Conservation (phyloP, 2,113 vertebrate species). For the Cricetomys ansorgei region DNA sequence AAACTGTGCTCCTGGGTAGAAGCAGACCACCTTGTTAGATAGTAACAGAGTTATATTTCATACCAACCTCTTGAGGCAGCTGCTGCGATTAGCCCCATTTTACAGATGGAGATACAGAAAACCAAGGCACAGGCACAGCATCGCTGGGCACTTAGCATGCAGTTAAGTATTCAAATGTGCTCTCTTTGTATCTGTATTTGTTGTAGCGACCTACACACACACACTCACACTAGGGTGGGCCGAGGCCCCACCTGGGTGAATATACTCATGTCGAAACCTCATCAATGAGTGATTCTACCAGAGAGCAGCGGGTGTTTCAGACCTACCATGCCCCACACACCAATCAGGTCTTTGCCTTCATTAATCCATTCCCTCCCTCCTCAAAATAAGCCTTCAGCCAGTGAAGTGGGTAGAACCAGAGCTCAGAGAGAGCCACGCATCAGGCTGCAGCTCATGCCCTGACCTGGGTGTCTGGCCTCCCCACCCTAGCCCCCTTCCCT, state of each 20-base stretch:
- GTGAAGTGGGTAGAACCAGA: not conserved
- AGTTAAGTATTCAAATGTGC: not conserved
- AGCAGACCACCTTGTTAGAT: not conserved
- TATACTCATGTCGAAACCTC: not conserved
- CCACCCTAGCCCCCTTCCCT: too few relatives aligned
- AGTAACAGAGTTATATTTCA: not conserved
- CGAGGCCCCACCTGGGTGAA: not conserved
- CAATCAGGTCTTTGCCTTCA: not conserved
- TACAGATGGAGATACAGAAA: not conserved
- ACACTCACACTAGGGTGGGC: not conserved
- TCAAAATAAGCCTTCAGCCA: not conserved
- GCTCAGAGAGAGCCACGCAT: constrained; percentile 27
- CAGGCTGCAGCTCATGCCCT: not conserved
- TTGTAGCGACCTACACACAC: not conserved
- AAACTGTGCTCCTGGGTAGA: not conserved
- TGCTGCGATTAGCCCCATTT: not conserved
- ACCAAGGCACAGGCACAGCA: not conserved
- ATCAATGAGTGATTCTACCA: not conserved
- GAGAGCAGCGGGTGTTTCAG: rapidly evolving
- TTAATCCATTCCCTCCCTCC: not conserved
- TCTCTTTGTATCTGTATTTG: not conserved
- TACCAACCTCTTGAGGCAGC: rapidly evolving
- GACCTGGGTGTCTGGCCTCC: not conserved
- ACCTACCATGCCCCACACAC: not conserved
- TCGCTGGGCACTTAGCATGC: not conserved